Percentiles rank a stretch among this genome's conserved stretches.
phyloP scores from a whole-genome alignment of 1,140 invertebrate genomes.

The Macrotrachela quadricornifera region DNA sequence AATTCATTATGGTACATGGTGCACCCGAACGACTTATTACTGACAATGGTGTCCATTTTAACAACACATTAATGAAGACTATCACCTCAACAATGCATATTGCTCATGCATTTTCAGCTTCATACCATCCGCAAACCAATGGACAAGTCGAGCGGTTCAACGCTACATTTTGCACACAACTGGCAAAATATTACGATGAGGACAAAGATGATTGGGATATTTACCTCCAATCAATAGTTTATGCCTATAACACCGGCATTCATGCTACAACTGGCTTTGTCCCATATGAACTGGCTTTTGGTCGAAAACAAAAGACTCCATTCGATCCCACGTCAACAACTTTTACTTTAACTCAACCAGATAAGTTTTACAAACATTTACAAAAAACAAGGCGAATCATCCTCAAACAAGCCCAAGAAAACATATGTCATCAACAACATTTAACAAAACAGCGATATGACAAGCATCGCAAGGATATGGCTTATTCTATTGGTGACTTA shows the following conservation, averaged over 20 bases:
- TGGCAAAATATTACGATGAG: neutral
- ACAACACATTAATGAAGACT: neutral
- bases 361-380: too few species aligned
- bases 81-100: neutral
- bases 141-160: neutral
- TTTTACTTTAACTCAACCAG: too few species aligned
- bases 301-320: neutral
- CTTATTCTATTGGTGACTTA: too few species aligned
- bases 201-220: neutral
- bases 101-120: neutral
- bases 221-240: neutral
- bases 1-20: neutral
- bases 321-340: too few species aligned
- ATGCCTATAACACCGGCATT: neutral
- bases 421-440: too few species aligned
- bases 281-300: neutral
- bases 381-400: too few species aligned
- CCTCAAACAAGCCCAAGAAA: too few species aligned
- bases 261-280: neutral
- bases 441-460: too few species aligned
- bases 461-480: too few species aligned
- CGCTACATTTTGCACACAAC: neutral
- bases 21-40: neutral
- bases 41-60: neutral
- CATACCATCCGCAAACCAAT: neutral